These are phyloP conservation scores for Scaptomyza pallida DNA, from an alignment of 1,140 invertebrate genomes.

Conservation along the genomic window DNA sequence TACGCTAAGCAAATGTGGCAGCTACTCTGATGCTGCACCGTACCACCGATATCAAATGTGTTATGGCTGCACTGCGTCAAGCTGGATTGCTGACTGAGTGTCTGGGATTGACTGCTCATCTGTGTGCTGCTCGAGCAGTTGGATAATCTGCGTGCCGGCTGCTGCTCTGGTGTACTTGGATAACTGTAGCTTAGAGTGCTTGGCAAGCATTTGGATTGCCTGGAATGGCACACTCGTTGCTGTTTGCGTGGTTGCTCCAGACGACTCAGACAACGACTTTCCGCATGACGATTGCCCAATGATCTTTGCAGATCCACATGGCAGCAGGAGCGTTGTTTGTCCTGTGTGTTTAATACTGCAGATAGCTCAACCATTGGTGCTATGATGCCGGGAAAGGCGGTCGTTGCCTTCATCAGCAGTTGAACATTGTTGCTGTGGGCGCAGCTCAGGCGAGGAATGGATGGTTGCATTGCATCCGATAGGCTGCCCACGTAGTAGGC, in stretches of 20 bases:
- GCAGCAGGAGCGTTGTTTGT: constrained; percentile 42
- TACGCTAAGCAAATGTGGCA: constrained; percentile 70
- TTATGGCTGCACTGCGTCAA: constrained; percentile 42
- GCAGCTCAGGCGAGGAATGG: constrained; percentile 62
- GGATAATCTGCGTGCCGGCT: constrained; percentile 39
- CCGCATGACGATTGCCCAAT: constrained; percentile 42
- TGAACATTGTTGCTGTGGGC: constrained; percentile 66
- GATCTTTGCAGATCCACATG: constrained; percentile 17
- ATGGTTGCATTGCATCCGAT: constrained; percentile 66
- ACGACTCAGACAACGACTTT: constrained; percentile 48
- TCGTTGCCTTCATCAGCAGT: constrained; percentile 76
- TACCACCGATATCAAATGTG: neutral
- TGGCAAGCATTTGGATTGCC: constrained; percentile 36
- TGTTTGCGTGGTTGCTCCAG: constrained; percentile 61
- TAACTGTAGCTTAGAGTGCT: constrained; percentile 14
- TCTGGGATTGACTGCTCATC: constrained; percentile 40
- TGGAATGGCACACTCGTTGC: constrained; percentile 60
- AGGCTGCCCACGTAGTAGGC: constrained; percentile 71
- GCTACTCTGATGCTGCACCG: constrained; percentile 50
- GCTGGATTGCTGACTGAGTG: constrained; percentile 45
- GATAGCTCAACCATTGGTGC: constrained; percentile 76
- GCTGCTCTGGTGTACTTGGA: neutral
- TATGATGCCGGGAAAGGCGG: constrained; percentile 76
- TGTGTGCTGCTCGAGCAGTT: constrained; percentile 57
- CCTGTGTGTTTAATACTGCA: constrained; percentile 49